Percentiles rank a stretch among this genome's conserved stretches.
Conservation (phyloP, 2,113 vertebrate genomes). For the Myanophis thanlyinensis region DNA sequence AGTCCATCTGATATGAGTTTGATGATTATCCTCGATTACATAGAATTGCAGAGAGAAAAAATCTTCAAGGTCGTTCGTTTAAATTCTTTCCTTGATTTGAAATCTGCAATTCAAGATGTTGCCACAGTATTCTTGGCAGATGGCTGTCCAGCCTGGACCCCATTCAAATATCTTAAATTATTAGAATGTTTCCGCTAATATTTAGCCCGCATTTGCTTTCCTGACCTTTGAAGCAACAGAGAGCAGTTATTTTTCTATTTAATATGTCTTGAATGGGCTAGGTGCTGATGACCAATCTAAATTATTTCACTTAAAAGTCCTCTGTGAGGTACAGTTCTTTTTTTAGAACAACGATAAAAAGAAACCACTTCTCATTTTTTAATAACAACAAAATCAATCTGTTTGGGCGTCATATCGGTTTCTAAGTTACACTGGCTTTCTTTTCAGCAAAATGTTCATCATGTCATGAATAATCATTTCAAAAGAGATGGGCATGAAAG, state of each 20-base stretch:
- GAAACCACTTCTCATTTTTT: not conserved
- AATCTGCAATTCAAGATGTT: not conserved
- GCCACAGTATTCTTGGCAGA: not conserved
- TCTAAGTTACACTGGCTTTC: not conserved
- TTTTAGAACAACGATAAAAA: not conserved
- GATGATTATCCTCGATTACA: not conserved
- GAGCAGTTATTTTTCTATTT: not conserved
- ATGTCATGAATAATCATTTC: not conserved
- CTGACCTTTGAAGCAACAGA: not conserved
- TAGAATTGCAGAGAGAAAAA: not conserved
- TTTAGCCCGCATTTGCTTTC: not conserved
- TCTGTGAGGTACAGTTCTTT: not conserved
- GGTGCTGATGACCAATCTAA: not conserved
- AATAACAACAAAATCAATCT: not conserved
- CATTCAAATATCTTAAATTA: not conserved
- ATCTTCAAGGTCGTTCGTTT: not conserved
- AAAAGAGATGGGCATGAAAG: not conserved
- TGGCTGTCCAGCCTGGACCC: not conserved
- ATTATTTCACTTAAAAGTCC: not conserved
- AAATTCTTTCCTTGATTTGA: not conserved
- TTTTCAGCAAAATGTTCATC: not conserved
- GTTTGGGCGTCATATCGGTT: not conserved
- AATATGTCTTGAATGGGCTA: not conserved
- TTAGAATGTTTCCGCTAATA: not conserved
- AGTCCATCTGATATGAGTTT: not conserved